These are phyloP conservation scores for Poicephalus gulielmi DNA, from an alignment of 2,113 vertebrate species.

Conservation along the genomic window DNA sequence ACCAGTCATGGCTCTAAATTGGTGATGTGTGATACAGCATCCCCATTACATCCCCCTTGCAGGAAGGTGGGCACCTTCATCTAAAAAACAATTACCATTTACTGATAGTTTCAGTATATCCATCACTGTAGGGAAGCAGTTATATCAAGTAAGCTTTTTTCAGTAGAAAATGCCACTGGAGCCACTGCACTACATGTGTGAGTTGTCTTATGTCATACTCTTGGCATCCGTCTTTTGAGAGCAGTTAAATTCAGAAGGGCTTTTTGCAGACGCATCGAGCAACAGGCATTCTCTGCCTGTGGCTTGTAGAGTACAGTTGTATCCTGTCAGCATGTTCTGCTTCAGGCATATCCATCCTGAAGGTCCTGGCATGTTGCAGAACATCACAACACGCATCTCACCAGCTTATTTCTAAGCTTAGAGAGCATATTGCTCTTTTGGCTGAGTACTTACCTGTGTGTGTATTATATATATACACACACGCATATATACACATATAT, in stretches of 20 bases:
- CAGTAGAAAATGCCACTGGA: neutral
- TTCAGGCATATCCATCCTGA: neutral
- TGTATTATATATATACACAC: too few relatives aligned
- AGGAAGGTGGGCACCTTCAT: neutral
- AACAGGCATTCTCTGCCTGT: neutral
- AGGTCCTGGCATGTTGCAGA: neutral
- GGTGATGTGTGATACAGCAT: neutral
- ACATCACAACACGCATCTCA: neutral
- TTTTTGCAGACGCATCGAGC: neutral
- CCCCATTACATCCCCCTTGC: neutral
- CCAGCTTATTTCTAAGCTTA: neutral
- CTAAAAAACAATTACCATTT: neutral
- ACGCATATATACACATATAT: too few relatives aligned
- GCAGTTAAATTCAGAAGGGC: neutral
- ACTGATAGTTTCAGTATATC: neutral
- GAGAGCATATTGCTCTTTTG: neutral
- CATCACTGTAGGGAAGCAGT: neutral
- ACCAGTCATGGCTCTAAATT: neutral
- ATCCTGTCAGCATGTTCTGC: neutral
- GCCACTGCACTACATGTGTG: fast-evolving
- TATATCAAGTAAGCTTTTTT: neutral
- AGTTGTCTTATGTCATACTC: neutral
- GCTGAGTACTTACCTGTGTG: too few relatives aligned
- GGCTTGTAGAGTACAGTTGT: neutral
- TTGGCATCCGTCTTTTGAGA: neutral